These are phyloP conservation scores for Pseudopodoces humilis DNA, from an alignment of 2,113 vertebrate species.

Conservation along the genomic window DNA sequence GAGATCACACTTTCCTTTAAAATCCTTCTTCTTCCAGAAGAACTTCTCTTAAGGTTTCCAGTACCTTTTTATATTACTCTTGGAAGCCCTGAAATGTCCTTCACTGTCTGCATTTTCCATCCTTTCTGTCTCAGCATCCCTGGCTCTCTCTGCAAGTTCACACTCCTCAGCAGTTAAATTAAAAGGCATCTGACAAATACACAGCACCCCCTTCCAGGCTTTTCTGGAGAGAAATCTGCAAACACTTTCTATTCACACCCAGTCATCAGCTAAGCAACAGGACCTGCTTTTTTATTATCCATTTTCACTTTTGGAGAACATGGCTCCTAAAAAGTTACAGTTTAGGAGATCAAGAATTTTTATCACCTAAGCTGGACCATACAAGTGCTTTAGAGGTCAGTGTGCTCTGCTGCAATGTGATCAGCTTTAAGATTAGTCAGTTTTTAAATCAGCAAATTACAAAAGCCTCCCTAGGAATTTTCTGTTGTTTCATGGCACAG, in stretches of 20 bases:
- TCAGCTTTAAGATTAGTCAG: not conserved
- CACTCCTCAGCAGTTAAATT: not conserved
- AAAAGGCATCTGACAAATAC: not conserved
- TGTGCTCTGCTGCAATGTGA: not conserved
- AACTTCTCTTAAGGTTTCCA: not conserved
- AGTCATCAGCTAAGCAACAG: not conserved
- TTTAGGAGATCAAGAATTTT: constrained; percentile 26
- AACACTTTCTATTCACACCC: constrained; percentile 9
- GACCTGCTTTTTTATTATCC: constrained; percentile 13
- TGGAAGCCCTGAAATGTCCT: not conserved
- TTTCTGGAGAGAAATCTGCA: not conserved
- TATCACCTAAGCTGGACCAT: not conserved
- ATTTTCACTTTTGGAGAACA: not conserved
- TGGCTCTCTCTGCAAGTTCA: not conserved
- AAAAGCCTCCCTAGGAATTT: not conserved
- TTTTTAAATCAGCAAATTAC: not conserved
- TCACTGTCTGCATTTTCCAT: not conserved
- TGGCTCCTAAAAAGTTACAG: not conserved
- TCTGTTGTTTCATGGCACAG: not conserved
- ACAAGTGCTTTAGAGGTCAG: not conserved
- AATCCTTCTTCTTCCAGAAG: not conserved
- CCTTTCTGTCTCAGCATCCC: not conserved
- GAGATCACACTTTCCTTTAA: not conserved
- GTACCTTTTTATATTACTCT: not conserved
- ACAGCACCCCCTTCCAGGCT: not conserved